phyloP scores from a whole-genome alignment of 23 tunicate genomes.

The Oikopleura dioica region DNA sequence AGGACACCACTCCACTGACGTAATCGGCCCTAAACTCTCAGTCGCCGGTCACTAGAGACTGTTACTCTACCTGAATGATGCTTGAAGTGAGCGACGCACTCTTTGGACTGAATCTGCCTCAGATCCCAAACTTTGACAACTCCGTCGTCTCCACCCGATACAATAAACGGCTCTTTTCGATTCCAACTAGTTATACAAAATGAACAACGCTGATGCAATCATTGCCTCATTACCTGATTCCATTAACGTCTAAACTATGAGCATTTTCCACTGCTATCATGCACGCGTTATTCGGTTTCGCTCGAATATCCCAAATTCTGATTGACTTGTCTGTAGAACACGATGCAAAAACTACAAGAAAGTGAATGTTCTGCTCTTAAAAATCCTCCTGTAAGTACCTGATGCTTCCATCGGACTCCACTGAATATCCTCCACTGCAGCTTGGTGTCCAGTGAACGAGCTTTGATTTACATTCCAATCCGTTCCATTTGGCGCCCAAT shows the following conservation, averaged over 20 bases:
- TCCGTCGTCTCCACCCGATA: constrained; percentile 82
- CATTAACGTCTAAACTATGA: constrained; percentile 70
- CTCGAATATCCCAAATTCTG: constrained; percentile 57
- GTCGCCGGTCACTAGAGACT: no score
- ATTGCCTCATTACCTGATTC: constrained; percentile 21
- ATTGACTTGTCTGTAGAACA: constrained; percentile 66
- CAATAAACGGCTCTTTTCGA: constrained; percentile 55
- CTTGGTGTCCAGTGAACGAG: constrained; percentile 44
- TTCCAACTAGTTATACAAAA: constrained; percentile 28
- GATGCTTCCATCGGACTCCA: constrained; percentile 75
- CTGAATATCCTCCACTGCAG: constrained; percentile 65
- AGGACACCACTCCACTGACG: constrained; percentile 77
- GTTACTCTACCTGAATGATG: no score
- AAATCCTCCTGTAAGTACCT: background rate
- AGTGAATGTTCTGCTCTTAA: background rate
- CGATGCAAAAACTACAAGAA: constrained; percentile 42
- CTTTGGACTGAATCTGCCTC: constrained; percentile 27
- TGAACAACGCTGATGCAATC: background rate
- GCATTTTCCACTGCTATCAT: constrained; percentile 47
- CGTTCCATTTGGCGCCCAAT: constrained; percentile 44
- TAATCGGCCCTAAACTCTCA: constrained; percentile 57
- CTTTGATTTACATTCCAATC: constrained; percentile 71
- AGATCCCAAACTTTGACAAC: constrained; percentile 73
- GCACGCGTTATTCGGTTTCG: constrained; percentile 40
- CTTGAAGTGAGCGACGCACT: constrained; percentile 44